Evolutionary conservation across 1,140 invertebrate genomes (phyloP).

Genomic region (Danaus plexippus): DNA sequence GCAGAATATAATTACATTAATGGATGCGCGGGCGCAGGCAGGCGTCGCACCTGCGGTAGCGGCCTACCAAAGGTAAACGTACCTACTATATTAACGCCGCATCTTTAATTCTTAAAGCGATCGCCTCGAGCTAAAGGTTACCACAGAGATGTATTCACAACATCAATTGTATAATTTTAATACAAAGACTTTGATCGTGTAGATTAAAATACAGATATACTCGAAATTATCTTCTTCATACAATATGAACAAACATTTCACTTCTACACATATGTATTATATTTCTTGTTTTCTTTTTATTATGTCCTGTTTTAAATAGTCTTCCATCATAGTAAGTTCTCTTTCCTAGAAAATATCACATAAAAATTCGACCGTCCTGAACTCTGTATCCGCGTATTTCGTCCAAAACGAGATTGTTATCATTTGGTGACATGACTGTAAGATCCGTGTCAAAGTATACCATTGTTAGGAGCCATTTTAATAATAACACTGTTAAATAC

Average conservation of each 20-base stretch:
- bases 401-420: constrained; percentile 5
- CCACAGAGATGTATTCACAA: constrained; percentile 36
- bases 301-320: too few species aligned
- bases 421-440: constrained; percentile 3
- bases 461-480: too few species aligned
- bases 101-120: constrained; percentile 68
- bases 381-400: constrained; percentile 2
- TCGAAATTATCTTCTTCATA: too few species aligned
- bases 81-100: constrained; percentile 64
- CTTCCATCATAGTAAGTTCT: too few species aligned
- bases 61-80: constrained; percentile 41
- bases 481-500: too few species aligned
- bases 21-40: constrained; percentile 22
- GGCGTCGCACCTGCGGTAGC: constrained; percentile 58
- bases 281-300: too few species aligned
- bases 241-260: too few species aligned
- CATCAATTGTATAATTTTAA: neutral
- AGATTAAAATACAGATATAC: too few species aligned
- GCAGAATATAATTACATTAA: neutral
- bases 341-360: neutral
- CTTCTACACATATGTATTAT: too few species aligned
- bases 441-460: constrained; percentile 7
- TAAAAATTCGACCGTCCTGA: constrained; percentile 1
- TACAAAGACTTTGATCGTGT: too few species aligned
- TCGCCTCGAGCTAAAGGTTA: constrained; percentile 67